These are phyloP conservation scores for Dicrostonyx torquatus DNA, from an alignment of 2,797 vertebrate species.

Conservation along the genomic window DNA sequence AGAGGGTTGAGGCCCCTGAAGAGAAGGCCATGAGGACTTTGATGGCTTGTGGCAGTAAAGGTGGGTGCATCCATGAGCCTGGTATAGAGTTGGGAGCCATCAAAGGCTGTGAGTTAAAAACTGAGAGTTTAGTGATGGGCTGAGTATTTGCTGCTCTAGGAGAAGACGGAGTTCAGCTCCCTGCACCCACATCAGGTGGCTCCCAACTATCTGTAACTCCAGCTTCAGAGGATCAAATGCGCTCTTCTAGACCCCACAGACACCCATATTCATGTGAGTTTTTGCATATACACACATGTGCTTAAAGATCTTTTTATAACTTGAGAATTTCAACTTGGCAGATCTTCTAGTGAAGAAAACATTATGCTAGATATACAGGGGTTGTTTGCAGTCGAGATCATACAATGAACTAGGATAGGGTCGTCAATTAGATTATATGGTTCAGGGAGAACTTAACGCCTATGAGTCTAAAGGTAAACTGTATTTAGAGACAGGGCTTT, in stretches of 20 bases:
- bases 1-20: neutral
- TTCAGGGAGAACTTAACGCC: neutral
- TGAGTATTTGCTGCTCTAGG: neutral
- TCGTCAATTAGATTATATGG: neutral
- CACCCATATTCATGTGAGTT: neutral
- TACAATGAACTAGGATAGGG: neutral
- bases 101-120: neutral
- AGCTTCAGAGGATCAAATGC: neutral
- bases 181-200: no score
- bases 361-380: neutral
- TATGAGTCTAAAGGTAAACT: neutral
- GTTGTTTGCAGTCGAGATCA: neutral
- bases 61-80: neutral
- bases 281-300: neutral
- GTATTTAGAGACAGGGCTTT: neutral
- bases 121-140: neutral
- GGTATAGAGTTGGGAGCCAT: neutral
- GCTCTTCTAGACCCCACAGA: neutral
- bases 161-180: neutral
- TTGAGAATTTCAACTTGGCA: neutral
- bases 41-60: neutral
- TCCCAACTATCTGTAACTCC: neutral
- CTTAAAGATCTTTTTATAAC: neutral
- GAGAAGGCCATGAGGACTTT: neutral
- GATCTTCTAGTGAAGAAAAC: neutral